These are phyloP conservation scores for Microcebus murinus DNA, from an alignment of 2,113 vertebrate species.

Conservation along the genomic window DNA sequence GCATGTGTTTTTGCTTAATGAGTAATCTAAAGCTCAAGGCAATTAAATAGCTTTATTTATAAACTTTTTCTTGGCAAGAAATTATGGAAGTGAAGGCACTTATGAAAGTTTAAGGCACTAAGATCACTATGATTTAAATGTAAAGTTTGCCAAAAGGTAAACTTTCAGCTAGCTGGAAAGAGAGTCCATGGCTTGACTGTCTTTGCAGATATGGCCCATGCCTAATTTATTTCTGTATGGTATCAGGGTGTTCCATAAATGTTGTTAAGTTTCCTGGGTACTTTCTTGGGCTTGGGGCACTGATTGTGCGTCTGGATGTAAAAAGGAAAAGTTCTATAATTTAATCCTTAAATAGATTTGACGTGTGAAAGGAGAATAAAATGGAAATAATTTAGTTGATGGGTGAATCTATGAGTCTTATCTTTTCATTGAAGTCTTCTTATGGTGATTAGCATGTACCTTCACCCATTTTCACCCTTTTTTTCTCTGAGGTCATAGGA, in stretches of 20 bases:
- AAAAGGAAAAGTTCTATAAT: background rate
- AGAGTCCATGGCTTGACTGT: background rate
- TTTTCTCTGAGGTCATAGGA: background rate
- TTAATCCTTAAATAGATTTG: conserved; percentile 17
- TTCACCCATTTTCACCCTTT: background rate
- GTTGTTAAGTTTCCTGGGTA: background rate
- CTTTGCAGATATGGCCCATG: background rate
- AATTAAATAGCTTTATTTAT: background rate
- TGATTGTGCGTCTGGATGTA: background rate
- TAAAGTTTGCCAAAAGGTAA: background rate
- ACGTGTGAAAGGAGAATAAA: background rate
- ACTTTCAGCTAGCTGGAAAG: background rate
- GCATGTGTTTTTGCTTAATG: background rate
- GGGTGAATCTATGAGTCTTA: background rate
- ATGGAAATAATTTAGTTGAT: background rate
- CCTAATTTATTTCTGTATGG: background rate
- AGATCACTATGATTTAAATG: background rate
- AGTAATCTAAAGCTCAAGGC: background rate
- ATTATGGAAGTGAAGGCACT: background rate
- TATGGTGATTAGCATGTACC: background rate
- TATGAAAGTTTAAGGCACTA: background rate
- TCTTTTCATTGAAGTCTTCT: background rate
- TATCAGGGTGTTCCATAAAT: background rate
- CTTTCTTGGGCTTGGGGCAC: background rate
- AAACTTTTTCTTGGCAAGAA: background rate